These are phyloP conservation scores for Trichoplax adhaerens DNA, from an alignment of 37 sponge, comb jelly and placozoan genomes.

Conservation along the genomic window DNA sequence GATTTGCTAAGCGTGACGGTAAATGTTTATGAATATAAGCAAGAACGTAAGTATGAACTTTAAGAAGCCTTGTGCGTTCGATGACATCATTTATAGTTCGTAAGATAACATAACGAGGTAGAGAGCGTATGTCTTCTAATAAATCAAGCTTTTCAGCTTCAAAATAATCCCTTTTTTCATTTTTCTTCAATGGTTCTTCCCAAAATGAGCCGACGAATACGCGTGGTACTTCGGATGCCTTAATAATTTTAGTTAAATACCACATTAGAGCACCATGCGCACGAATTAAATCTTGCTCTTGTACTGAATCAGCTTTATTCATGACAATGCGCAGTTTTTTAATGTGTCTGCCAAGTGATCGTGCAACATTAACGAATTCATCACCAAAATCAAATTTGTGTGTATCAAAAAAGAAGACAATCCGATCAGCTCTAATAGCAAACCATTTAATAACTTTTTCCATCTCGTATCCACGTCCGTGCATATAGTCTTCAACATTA, in stretches of 20 bases:
- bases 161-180: constrained; percentile 62
- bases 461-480: constrained; percentile 86
- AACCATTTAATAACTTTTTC: constrained; percentile 93
- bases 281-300: constrained; percentile 93
- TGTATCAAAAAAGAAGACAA: constrained; percentile 93
- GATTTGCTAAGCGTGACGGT: neutral
- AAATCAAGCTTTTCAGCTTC: constrained; percentile 95
- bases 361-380: constrained; percentile 81
- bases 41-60: constrained; percentile 81
- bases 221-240: constrained; percentile 81
- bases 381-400: constrained; percentile 97
- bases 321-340: constrained; percentile 85
- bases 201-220: constrained; percentile 97
- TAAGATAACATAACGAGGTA: constrained; percentile 71
- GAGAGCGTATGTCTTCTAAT: constrained; percentile 74
- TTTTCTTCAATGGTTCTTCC: constrained; percentile 64
- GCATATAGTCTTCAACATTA: constrained; percentile 85
- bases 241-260: constrained; percentile 87
- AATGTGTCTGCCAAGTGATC: constrained; percentile 59
- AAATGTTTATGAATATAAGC: no score
- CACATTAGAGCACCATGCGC: constrained; percentile 99
- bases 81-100: constrained; percentile 87
- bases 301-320: constrained; percentile 88
- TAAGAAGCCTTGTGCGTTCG: constrained; percentile 75
- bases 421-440: constrained; percentile 82